Percentiles rank a stretch among this genome's conserved stretches.
Evolutionary conservation across 1,140 invertebrate genomes (phyloP).

Genomic region (Drosophila sulfurigaster): DNA sequence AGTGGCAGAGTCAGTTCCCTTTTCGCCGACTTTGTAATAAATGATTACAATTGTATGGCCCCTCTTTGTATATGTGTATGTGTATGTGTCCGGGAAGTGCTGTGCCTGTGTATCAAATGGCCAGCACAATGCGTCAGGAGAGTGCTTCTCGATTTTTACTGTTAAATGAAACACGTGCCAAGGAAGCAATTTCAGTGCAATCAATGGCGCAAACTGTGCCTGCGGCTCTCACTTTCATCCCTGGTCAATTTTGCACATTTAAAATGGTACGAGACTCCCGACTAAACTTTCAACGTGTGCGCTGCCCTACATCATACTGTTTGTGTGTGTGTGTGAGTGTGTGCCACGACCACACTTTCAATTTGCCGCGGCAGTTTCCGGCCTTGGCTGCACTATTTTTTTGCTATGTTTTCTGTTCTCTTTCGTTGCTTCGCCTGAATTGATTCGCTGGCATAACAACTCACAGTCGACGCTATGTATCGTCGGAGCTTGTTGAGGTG

Average conservation of each 20-base stretch:
- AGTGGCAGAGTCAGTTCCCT: background rate
- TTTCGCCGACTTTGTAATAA: constrained; percentile 59
- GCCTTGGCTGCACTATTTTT: constrained; percentile 38
- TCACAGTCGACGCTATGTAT: constrained; percentile 10
- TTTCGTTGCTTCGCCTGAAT: background rate
- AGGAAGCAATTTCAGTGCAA: constrained; percentile 80
- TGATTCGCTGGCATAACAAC: constrained; percentile 28
- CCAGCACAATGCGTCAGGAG: constrained; percentile 61
- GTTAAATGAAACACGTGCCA: constrained; percentile 82
- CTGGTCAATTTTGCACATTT: constrained; percentile 67
- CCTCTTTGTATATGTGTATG: background rate
- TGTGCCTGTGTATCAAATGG: constrained; percentile 50
- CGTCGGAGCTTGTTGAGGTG: constrained; percentile 1
- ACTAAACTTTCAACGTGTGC: constrained; percentile 28
- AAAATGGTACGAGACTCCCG: constrained; percentile 55
- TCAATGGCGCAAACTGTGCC: constrained; percentile 62
- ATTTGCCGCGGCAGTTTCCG: constrained; percentile 68
- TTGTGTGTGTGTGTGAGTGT: constrained; percentile 20
- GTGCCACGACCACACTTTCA: constrained; percentile 57
- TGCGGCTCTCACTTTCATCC: constrained; percentile 32
- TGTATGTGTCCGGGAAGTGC: background rate
- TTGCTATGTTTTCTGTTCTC: background rate
- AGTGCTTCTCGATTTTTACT: constrained; percentile 62
- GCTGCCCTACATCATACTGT: background rate
- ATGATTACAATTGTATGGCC: constrained; percentile 55